Evolutionary conservation across 2,888 invertebrate genomes (phyloP), one percentile per base, ranked within the genome.

Genomic region (Xanthorhoe designata): DNA sequence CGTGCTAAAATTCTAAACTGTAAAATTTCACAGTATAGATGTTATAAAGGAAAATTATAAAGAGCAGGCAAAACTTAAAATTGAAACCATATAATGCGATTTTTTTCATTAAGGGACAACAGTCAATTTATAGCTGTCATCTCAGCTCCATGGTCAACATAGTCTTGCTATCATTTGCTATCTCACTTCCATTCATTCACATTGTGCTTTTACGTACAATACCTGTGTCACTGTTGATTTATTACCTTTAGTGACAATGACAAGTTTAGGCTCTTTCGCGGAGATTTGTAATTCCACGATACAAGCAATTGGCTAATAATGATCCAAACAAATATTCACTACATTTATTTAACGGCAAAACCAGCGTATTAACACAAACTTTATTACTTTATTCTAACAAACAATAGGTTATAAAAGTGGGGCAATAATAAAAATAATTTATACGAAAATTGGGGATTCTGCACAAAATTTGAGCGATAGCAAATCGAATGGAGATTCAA

Each of bases 401-500:
- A 51, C 29, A 56, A 54, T 18, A 17, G 47, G 49, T 38, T 29
- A 24, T 42, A 52, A 63, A 77, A 79, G 71, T 75, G 66, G 74
- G 75, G 64, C 63, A 71, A 68, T 72, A 73, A 74, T 65, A 69
- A 74, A 72, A 77, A 76, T 72, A 72, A 72, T 71, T 66, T 68
- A 73, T 75, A 77, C 72, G 75, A 82, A 80, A 78, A 74, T 69
- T 69, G 73, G 80, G 78, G 76, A 73, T 77, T 79, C 72, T 66
- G 78, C 75, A 78, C 78, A 85, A 88, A 88, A 89, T 87, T 86
- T 79, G 78, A 85, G 84, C 84, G 85, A 89, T 89, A 89, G 83
- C 85, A 85, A 86, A 90, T 88, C 86, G 85, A 89, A 91, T 86
- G 85, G 86, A 89, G 92, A 93, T 93, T 93, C 90, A 90, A 92